Percentiles rank a stretch among this genome's conserved stretches.
Evolutionary conservation across 2,797 vertebrate species (phyloP).

Genomic region (Sorex maritimensis): DNA sequence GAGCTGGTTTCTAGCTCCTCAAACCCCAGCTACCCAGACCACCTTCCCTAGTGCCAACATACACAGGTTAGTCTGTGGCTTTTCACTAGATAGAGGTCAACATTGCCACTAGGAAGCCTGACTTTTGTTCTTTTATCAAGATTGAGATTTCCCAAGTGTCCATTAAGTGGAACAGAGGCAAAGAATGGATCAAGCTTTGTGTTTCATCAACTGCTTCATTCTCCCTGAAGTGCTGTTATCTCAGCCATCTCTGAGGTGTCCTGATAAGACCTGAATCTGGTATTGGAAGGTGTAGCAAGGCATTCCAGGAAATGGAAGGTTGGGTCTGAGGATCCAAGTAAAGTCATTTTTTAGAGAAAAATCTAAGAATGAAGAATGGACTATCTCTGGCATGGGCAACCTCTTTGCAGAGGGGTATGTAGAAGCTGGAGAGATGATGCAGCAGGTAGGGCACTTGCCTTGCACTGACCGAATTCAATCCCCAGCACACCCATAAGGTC

Average conservation of each 20-base stretch:
- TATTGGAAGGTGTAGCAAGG: background rate
- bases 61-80: background rate
- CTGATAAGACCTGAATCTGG: background rate
- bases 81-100: background rate
- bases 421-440: too few species aligned
- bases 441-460: too few species aligned
- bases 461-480: too few species aligned
- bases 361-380: background rate
- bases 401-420: background rate
- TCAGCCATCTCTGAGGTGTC: background rate
- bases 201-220: background rate
- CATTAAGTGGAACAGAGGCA: background rate
- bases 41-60: background rate
- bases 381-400: background rate
- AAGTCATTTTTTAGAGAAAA: background rate
- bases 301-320: background rate
- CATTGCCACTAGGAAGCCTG: background rate
- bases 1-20: background rate
- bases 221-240: background rate
- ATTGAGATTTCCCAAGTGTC: slow-evolving; percentile 22
- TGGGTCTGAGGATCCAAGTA: background rate
- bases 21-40: background rate
- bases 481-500: too few species aligned
- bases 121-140: slow-evolving; percentile 11
- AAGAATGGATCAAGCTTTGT: background rate